A percentile compares a stretch with the other conserved stretches of the same genome.
phyloP scores from a whole-genome alignment of 1,140 invertebrate species.

The Grapholita molesta region DNA sequence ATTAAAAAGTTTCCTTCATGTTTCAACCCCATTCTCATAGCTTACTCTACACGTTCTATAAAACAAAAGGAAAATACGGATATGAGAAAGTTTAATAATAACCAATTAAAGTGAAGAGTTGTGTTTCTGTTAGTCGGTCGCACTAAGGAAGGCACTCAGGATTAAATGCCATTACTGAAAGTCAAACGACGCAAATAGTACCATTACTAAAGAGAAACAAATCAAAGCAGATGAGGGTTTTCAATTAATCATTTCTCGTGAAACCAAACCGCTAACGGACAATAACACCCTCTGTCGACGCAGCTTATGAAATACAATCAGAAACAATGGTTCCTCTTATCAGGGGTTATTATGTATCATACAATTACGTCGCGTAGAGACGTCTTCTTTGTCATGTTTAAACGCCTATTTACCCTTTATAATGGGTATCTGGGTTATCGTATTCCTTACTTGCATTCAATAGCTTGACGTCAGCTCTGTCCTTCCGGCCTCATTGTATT shows the following conservation, averaged over 20 bases:
- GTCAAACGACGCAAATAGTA: background rate
- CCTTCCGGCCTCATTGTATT: constrained; percentile 30
- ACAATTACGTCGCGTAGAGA: constrained; percentile 13
- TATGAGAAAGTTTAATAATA: background rate
- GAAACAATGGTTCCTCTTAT: constrained; percentile 1
- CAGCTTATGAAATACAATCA: constrained; percentile 13
- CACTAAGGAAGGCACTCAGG: background rate
- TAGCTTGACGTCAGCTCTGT: constrained; percentile 35
- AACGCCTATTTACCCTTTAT: constrained; percentile 30
- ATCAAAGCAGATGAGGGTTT: constrained; percentile 14
- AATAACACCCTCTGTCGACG: constrained; percentile 2
- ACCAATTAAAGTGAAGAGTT: background rate
- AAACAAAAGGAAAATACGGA: background rate
- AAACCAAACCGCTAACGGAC: constrained; percentile 6
- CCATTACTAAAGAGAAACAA: constrained; percentile 1
- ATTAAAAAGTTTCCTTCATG: background rate
- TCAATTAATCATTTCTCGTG: constrained; percentile 5
- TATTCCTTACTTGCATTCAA: constrained; percentile 34
- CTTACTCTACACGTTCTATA: background rate
- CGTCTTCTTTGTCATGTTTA: constrained; percentile 29
- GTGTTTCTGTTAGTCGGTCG: background rate
- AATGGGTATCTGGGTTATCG: constrained; percentile 46
- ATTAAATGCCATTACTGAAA: background rate
- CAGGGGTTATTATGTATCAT: constrained; percentile 12
- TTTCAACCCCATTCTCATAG: background rate